Conservation (phyloP, 23 tunicate genomes). For the Trididemnum miniatum region DNA sequence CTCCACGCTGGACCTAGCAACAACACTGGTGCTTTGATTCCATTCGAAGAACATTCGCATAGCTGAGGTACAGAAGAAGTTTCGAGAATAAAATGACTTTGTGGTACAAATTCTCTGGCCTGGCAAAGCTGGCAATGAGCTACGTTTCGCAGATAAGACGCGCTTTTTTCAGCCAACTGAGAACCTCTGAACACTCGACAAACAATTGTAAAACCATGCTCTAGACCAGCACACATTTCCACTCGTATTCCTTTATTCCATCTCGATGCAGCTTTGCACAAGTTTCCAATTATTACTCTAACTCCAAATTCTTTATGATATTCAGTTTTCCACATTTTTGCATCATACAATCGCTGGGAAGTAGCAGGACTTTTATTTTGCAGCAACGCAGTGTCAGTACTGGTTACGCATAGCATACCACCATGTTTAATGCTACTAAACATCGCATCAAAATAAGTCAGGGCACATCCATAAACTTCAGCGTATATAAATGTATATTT, state of each 20-base stretch:
- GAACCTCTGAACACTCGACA: constrained; percentile 59
- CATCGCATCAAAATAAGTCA: constrained; percentile 71
- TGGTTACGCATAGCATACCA: constrained; percentile 60
- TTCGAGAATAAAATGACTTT: not conserved
- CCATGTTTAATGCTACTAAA: constrained; percentile 50
- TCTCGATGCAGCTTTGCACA: constrained; percentile 63
- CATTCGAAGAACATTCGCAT: constrained; percentile 21
- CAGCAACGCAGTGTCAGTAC: constrained; percentile 55
- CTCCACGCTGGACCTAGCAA: constrained; percentile 74
- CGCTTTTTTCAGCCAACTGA: constrained; percentile 39
- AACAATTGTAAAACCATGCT: constrained; percentile 49
- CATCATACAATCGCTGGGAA: constrained; percentile 56
- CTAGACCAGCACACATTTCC: constrained; percentile 37
- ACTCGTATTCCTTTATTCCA: constrained; percentile 75
- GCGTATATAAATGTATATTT: constrained; percentile 61
- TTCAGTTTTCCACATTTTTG: constrained; percentile 56
- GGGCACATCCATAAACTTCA: constrained; percentile 52
- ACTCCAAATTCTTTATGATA: constrained; percentile 60
- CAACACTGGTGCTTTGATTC: constrained; percentile 36
- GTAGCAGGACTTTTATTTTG: constrained; percentile 71
- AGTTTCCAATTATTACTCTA: constrained; percentile 61
- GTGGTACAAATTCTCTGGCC: constrained; percentile 35
- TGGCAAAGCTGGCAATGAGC: constrained; percentile 78
- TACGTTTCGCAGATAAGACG: constrained; percentile 25
- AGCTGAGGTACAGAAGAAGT: not conserved